Evolutionary conservation across 1,140 invertebrate species (phyloP), one percentile per base, ranked within the genome.

Genomic region (Manduca sexta): DNA sequence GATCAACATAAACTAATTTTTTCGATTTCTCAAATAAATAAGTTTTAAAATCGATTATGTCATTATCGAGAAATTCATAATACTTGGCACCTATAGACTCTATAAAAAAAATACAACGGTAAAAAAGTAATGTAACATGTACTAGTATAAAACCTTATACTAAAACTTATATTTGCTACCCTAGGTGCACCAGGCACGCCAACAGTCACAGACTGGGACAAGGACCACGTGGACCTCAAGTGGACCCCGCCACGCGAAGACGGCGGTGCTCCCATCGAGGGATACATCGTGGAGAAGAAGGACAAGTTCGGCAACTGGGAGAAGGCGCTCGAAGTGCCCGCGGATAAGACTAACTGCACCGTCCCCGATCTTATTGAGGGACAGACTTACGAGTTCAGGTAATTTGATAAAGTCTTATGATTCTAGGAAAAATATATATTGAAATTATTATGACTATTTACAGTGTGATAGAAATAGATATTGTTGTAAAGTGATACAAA

Each of bases 261-360:
- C 69, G 95, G 95, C 16, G 95, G 95, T 34, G 92, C 95, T 1
- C 95, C 95, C 29, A 91, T 98, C 44, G 93, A 93, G 15, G 92
- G 92, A 11, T 97, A 97, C 73, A 86, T 97, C 37, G 86, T 98
- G 38, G 96, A 98, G 86, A 97, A 97, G 89, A 97, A 96, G 76
- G 95, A 97, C 74, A 97, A 97, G 76, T 96, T 94, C 69, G 95
- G 95, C 13, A 92, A 95, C 64, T 99, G 97, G 97, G 95, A 97
- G 73, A 97, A 95, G 76, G 95, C 94, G 0, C 67, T 93, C 1
- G 94, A 95, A 80, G 90, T 92, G 5, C 94, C 96, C 3, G 93
- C 93, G 7, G 90, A 91, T 60, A 86, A 92, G 64, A 94, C 93
- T n/a, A 92, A 90, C 43, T 94, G 93, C 14, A 94, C 92, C 33